These are phyloP conservation scores for Callospermophilus lateralis DNA, from an alignment of 2,113 vertebrate genomes.

Conservation along the genomic window DNA sequence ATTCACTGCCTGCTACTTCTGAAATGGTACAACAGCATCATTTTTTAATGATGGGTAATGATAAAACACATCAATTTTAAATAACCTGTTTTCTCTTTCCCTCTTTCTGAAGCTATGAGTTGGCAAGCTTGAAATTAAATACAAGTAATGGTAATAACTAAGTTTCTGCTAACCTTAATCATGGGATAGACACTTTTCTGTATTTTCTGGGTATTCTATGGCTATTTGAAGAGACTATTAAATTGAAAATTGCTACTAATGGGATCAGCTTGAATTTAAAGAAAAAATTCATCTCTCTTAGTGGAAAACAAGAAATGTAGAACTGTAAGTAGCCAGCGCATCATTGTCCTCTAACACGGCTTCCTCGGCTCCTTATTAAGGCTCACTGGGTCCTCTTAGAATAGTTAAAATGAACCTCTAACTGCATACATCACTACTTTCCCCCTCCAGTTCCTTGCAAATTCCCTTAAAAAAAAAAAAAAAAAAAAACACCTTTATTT, in stretches of 20 bases:
- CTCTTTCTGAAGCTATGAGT: slow-evolving; percentile 66
- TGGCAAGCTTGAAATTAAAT: slow-evolving; percentile 82
- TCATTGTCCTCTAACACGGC: slow-evolving; percentile 50
- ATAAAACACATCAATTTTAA: slow-evolving; percentile 80
- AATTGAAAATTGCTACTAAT: slow-evolving; percentile 81
- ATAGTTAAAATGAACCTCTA: slow-evolving; percentile 45
- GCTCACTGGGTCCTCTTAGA: neutral
- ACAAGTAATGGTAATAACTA: slow-evolving; percentile 63
- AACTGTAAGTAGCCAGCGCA: slow-evolving; percentile 52
- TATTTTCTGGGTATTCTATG: slow-evolving; percentile 67
- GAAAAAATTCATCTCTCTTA: slow-evolving; percentile 72
- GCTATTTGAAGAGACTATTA: slow-evolving; percentile 72
- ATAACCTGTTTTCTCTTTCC: slow-evolving; percentile 75
- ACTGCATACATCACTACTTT: slow-evolving; percentile 34
- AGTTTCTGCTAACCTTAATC: slow-evolving; percentile 60
- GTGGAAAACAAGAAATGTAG: slow-evolving; percentile 67
- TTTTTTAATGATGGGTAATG: slow-evolving; percentile 82
- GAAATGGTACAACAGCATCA: slow-evolving; percentile 69
- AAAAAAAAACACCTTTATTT: neutral
- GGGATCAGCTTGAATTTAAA: slow-evolving; percentile 79
- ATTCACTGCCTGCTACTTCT: slow-evolving; percentile 70
- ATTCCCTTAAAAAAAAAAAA: neutral
- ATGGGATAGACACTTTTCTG: slow-evolving; percentile 56
- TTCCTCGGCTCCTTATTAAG: slow-evolving; percentile 69
- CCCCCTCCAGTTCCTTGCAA: neutral